These are phyloP conservation scores for Herpetotheres cachinnans DNA, from an alignment of 2,113 vertebrate species.

Conservation along the genomic window DNA sequence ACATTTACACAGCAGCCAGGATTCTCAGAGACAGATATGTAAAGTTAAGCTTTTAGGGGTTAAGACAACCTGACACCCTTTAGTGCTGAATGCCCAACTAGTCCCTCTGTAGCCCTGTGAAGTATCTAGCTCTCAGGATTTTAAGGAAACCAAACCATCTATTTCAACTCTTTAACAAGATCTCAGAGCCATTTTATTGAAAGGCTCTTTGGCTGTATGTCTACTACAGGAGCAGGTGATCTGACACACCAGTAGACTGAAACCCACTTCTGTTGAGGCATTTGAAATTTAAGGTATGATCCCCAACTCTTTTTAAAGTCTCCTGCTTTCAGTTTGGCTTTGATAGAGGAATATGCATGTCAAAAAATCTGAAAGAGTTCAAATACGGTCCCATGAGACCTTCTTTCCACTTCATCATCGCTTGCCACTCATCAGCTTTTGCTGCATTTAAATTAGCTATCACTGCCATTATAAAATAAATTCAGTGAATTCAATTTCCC, in stretches of 20 bases:
- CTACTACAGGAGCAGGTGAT: not conserved
- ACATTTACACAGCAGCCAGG: not conserved
- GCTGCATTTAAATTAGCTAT: constrained; percentile 28
- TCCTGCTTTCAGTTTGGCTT: not conserved
- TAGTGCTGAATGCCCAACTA: not conserved
- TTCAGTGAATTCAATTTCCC: constrained; percentile 1
- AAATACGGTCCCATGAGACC: not conserved
- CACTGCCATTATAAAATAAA: constrained; percentile 23
- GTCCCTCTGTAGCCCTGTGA: not conserved
- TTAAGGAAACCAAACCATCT: not conserved
- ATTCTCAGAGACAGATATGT: not conserved
- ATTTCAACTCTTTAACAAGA: not conserved
- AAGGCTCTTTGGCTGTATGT: not conserved
- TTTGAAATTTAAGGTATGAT: constrained; percentile 11
- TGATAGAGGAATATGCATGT: not conserved
- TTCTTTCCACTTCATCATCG: not conserved
- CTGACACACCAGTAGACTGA: not conserved
- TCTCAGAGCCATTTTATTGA: not conserved
- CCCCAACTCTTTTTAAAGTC: not conserved
- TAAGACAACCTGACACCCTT: not conserved
- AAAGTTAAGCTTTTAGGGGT: not conserved
- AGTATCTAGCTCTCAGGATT: not conserved
- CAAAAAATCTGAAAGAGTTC: constrained; percentile 3
- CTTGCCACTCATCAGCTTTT: not conserved
- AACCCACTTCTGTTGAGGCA: not conserved